Evolutionary conservation across 2,888 invertebrate species (phyloP).

Genomic region (Pherbina coryleti): DNA sequence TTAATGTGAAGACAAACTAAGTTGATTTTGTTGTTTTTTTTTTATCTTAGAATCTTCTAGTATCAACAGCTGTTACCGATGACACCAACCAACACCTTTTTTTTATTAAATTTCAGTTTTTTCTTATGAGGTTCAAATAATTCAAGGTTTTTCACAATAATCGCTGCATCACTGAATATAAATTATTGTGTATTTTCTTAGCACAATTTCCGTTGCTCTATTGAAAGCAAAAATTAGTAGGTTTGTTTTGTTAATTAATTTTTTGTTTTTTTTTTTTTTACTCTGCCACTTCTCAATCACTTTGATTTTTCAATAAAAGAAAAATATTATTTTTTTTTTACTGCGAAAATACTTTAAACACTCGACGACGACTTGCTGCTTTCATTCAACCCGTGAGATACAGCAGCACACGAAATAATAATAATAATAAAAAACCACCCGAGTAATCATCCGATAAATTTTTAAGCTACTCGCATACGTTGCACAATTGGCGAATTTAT

Average conservation of each 20-base stretch:
- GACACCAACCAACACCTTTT: neutral
- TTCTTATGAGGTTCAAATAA: too few species aligned
- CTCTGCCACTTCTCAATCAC: neutral
- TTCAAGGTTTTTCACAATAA: too few species aligned
- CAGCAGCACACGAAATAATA: neutral
- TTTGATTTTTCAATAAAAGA: neutral
- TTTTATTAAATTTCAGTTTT: too few species aligned
- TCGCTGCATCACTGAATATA: too few species aligned
- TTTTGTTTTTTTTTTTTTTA: neutral
- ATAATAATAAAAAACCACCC: neutral
- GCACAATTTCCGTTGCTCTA: too few species aligned
- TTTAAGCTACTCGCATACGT: neutral
- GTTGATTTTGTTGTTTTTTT: constrained; percentile 17
- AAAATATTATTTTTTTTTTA: neutral
- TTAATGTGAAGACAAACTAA: constrained; percentile 13
- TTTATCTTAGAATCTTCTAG: constrained; percentile 22
- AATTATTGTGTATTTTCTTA: too few species aligned
- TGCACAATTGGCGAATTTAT: constrained; percentile 24
- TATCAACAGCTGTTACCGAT: constrained; percentile 14
- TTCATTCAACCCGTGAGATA: constrained; percentile 5
- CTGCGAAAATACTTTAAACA: too few species aligned
- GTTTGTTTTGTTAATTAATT: neutral
- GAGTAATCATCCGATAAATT: neutral
- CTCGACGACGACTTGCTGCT: neutral
- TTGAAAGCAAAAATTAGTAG: too few species aligned